A percentile compares a stretch with the other conserved stretches of the same genome.
Evolutionary conservation across 64 coral and sea anemone species (phyloP).

Genomic region (Stichodactyla mertensii): DNA sequence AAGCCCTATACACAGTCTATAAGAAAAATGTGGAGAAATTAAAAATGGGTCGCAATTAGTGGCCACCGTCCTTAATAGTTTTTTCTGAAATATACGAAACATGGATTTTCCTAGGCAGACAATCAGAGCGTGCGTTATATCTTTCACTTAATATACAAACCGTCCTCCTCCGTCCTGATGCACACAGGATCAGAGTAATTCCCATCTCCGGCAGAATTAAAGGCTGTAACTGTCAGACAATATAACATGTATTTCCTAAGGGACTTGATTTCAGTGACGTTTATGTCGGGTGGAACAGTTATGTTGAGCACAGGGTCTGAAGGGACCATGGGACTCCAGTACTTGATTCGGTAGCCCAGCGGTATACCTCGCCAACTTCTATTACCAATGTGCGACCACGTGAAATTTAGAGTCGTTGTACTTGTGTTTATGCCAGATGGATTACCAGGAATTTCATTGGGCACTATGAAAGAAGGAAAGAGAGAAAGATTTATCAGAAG

Average conservation of each 20-base stretch:
- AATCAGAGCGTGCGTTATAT: neutral
- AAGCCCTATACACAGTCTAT: no score
- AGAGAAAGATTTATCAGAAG: neutral
- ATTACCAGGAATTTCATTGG: neutral
- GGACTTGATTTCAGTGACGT: neutral
- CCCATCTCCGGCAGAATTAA: neutral
- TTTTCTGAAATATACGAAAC: neutral
- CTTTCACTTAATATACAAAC: neutral
- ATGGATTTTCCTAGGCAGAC: neutral
- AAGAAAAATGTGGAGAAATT: no score
- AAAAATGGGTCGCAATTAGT: no score
- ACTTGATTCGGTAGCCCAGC: conserved; percentile 6
- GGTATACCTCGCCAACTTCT: neutral
- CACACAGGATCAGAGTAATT: neutral
- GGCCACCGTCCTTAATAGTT: no score
- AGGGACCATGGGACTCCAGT: neutral
- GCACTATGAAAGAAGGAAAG: neutral
- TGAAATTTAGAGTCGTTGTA: neutral
- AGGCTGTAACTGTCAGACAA: neutral
- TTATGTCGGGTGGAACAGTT: neutral
- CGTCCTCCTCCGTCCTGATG: neutral
- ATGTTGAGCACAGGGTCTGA: neutral
- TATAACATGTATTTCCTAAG: neutral
- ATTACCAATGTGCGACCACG: conserved; percentile 3
- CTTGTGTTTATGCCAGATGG: neutral